These are phyloP conservation scores for Heliconius himera DNA, from an alignment of 1,140 invertebrate species.

Conservation along the genomic window DNA sequence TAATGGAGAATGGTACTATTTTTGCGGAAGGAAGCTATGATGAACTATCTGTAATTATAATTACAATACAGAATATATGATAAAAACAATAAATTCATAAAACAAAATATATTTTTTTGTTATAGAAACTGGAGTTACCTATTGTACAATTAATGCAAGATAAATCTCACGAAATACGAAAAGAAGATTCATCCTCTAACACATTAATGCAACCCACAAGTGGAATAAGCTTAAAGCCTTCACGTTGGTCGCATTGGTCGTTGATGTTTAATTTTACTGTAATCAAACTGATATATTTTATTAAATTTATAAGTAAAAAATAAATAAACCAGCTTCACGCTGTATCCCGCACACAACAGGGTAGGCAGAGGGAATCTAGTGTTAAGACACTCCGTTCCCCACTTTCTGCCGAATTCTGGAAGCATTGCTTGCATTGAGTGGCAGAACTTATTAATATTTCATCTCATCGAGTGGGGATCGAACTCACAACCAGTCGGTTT, in stretches of 20 bases:
- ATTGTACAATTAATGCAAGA: slow-evolving; percentile 69
- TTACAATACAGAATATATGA: not conserved
- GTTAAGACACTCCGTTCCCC: too few relatives aligned
- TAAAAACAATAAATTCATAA: not conserved
- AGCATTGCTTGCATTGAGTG: too few relatives aligned
- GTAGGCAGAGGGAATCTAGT: too few relatives aligned
- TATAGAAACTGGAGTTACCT: slow-evolving; percentile 59
- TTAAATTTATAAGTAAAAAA: too few relatives aligned
- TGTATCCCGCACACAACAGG: too few relatives aligned
- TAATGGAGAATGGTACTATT: slow-evolving; percentile 84
- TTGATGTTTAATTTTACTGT: slow-evolving; percentile 52
- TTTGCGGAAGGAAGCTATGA: slow-evolving; percentile 63
- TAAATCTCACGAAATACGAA: slow-evolving; percentile 59
- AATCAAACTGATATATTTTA: slow-evolving; percentile 14
- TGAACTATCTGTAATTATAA: slow-evolving; percentile 58
- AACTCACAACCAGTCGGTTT: too few relatives aligned
- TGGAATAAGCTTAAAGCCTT: slow-evolving; percentile 55
- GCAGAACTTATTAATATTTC: too few relatives aligned
- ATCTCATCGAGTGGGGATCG: too few relatives aligned
- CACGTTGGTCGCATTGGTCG: slow-evolving; percentile 65
- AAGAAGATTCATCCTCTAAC: slow-evolving; percentile 48
- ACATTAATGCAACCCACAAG: slow-evolving; percentile 48
- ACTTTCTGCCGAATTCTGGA: too few relatives aligned
- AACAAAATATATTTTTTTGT: not conserved
- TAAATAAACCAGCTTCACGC: too few relatives aligned